Percentiles rank a stretch among this genome's conserved stretches.
Conservation (phyloP, 2,888 invertebrate genomes). For the Ormyrus pomaceus region DNA sequence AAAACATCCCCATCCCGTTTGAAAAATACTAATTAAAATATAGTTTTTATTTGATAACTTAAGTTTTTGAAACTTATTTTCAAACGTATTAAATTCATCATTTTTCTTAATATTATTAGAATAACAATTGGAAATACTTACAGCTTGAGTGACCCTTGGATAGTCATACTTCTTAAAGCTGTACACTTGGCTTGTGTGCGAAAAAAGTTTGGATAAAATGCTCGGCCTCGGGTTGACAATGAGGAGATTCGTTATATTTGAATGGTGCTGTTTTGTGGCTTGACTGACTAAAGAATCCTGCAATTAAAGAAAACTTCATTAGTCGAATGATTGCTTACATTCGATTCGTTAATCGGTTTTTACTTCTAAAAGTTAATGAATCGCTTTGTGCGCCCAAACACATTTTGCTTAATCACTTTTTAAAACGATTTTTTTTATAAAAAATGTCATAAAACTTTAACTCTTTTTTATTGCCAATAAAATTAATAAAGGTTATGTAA, state of each 20-base stretch:
- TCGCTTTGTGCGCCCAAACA: too few relatives aligned
- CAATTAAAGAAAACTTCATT: not conserved
- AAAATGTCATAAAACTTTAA: too few relatives aligned
- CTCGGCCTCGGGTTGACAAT: slow-evolving; percentile 78
- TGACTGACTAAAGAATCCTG: slow-evolving; percentile 82
- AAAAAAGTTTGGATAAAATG: slow-evolving; percentile 72
- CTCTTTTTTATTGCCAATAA: too few relatives aligned
- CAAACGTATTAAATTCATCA: too few relatives aligned
- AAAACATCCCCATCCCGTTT: too few relatives aligned
- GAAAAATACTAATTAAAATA: not conserved
- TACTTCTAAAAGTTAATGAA: too few relatives aligned
- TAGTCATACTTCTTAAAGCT: slow-evolving; percentile 82
- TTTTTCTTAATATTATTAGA: too few relatives aligned
- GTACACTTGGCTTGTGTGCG: slow-evolving; percentile 81
- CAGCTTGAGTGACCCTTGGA: slow-evolving; percentile 80
- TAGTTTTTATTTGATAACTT: not conserved
- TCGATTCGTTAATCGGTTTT: too few relatives aligned
- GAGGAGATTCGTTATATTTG: slow-evolving; percentile 78
- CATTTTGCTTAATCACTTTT: slow-evolving; percentile 12
- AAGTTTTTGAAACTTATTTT: slow-evolving; percentile 41
- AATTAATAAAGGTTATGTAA: not conserved
- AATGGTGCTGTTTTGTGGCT: slow-evolving; percentile 72
- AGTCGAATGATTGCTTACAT: too few relatives aligned
- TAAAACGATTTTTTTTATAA: not conserved
- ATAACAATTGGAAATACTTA: slow-evolving; percentile 64